Conservation (phyloP, 2,113 vertebrate species). For the Plotosus lineatus region DNA sequence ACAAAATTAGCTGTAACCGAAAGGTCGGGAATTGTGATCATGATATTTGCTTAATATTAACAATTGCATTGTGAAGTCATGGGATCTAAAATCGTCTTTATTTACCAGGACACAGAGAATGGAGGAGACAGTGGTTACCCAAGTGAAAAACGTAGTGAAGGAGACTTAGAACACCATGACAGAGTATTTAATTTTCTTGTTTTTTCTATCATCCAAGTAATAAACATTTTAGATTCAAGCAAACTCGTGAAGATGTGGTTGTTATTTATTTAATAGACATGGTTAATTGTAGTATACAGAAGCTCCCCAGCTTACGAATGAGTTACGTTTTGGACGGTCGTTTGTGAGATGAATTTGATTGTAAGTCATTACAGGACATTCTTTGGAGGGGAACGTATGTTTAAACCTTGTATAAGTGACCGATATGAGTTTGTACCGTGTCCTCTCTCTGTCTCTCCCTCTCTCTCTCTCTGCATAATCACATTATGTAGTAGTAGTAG, state of each 20-base stretch:
- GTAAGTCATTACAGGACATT: too few relatives aligned
- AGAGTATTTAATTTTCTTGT: slow-evolving; percentile 8
- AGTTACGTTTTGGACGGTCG: too few relatives aligned
- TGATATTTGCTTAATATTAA: not conserved
- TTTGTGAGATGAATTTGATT: too few relatives aligned
- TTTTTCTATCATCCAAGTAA: not conserved
- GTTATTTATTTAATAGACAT: not conserved
- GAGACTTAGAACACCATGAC: slow-evolving; percentile 75
- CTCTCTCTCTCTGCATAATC: too few relatives aligned
- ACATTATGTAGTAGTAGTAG: too few relatives aligned
- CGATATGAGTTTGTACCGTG: too few relatives aligned
- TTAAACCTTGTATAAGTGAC: too few relatives aligned
- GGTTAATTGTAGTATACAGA: too few relatives aligned
- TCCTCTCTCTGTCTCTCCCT: too few relatives aligned
- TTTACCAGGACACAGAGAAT: slow-evolving; percentile 82
- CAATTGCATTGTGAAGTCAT: not conserved
- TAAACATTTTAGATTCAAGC: not conserved
- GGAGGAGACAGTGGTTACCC: slow-evolving; percentile 95
- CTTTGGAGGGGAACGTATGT: too few relatives aligned
- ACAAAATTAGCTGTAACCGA: slow-evolving; percentile 75
- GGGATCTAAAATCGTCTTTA: not conserved
- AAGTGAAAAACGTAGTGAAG: slow-evolving; percentile 89
- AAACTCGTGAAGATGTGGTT: not conserved
- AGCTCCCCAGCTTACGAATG: too few relatives aligned
- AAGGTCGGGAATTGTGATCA: slow-evolving; percentile 71